Evolutionary conservation across 2,888 invertebrate genomes (phyloP), one percentile per base, ranked within the genome.

Genomic region (Rhamnusium bicolor): DNA sequence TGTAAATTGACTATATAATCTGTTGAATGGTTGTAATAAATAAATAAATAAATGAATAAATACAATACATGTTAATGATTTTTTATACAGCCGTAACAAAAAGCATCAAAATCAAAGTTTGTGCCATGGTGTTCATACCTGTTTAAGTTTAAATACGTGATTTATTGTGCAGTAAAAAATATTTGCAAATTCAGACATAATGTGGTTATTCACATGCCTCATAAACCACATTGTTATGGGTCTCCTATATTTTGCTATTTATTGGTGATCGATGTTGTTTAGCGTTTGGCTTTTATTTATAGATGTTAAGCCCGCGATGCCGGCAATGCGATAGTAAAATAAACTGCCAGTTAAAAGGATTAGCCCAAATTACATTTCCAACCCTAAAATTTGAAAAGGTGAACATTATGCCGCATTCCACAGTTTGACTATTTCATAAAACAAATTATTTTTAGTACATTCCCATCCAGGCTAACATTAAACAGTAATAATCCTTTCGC

Each of bases 221-320:
- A 82, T 82, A 82, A 82, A 84, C 79, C 82, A 80, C 82, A 82
- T 84, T 81, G 81, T 84, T 84, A 83, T 80, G 74, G 79, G 74
- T 75, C 54, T 73, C 77, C 80, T 77, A 80, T 78, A 81, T 81
- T 83, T 82, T 80, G 80, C 82, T 80, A 82, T 83, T 83, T 82
- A 84, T 83, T 81, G 83, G 79, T 82, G 83, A 83, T 84, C 83
- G 83, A 80, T 80, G 83, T 78, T 82, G 82, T 83, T 84, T 83
- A 81, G 79, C 73, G 75, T 73, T 71, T 71, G 68, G 73, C 71
- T 80, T 82, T 82, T 82, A 84, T 83, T 82, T 82, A 82, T 82
- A 80, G 83, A 75, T 75, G 78, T 67, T 81, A 73, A 73, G 72
- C 67, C 75, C 65, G 68, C 69, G 68, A 61, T 73, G 67, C 79